Base-by-base conservation (phyloP, 1,140 invertebrate species). In the Pachyrhynchus sulphureomaculatus region DNA sequence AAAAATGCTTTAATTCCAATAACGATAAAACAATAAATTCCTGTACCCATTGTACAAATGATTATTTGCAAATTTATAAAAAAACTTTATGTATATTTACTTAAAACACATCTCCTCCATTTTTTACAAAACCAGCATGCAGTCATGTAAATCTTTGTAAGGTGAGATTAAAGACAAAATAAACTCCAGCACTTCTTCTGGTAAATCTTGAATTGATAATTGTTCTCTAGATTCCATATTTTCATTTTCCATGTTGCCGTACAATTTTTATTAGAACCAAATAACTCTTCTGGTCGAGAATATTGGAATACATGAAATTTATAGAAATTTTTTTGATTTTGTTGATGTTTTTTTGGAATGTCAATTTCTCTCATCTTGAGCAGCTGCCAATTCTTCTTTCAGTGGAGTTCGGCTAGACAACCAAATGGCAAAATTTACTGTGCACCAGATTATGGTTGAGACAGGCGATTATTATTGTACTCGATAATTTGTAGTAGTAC, bases 101-200 rank as follows among this genome's bases (percentile, higher is more conserved):
- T 92, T 82, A 86, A 83, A 17, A 90, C 86, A 71, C 89, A 86
- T 64, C 80, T 80, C 75, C 86, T 84, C 93, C 93, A 96, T 76
- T 88, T 82, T 78, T 88, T 91, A 64, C 86, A n/a, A 93, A 13
- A 97, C 93, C 64, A 86, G 77, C 79, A 87, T 89, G 74, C 92
- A 93, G 71, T 88, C 82, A 76, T 92, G 86, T 54, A 96, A 79
- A 81, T 96, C 92, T 76, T 87, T 86, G 72, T 97, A 97, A 13
- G 93, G 93, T 57, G 93, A 90, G 66, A 97, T 79, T 72, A 93
- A 84, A 64, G 87, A 86, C 58, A 97, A 82, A 72, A 97, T 95
- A 74, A 93, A 94, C 76, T 96, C 94, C 51, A 97, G 78, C 42
- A 97, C 85, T 83, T 96, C 93, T 77, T 96, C 91, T 6, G 95